Evolutionary conservation across 2,113 vertebrate species (phyloP), one percentile per base, ranked within the genome.

Genomic region (Micromys minutus): DNA sequence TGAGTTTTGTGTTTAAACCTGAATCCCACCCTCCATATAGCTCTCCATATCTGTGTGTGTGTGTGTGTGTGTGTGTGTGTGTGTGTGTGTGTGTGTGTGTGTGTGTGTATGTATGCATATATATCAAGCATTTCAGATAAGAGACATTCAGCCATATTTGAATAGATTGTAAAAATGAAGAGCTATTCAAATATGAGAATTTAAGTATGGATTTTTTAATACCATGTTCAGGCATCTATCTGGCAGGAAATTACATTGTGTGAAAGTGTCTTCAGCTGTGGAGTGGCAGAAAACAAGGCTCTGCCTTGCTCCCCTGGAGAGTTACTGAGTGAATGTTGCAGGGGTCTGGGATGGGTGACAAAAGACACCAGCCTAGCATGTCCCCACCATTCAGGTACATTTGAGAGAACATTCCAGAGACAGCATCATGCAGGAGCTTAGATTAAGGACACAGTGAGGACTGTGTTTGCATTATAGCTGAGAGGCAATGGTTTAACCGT

Each of bases 121-220:
- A 72, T 42, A 81, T 81, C 16, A 19, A 88, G 63, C n/a, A 45
- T 80, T 71, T 71, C 92, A 87, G 84, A 80, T 50, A n/a, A 29
- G 52, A 22, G 39, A 16, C 55, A 47, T 19, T 50, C 24, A 50
- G 34, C 63, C 42, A 24, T 22, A 31, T 45, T 79, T 92, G 34
- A 90, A 21, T 69, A 76, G 19, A 67, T 50, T 3, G 0, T 77
- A 72, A 94, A 90, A 93, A 63, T 71, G 85, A 61, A 55, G 65
- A 50, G 6, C 42, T 92, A 42, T 24, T 87, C 84, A 86, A 67
- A 86, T 71, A 36, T 55, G 57, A 87, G 47, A 57, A 72, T 72
- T 72, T 74, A 72, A 71, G 39, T 36, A 34, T 75, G 50, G 50
- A 47, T 59, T 81, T 79, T 75, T 69, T 24, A 45, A 26, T 72